These are phyloP conservation scores for Xestia c-nigrum DNA, from an alignment of 2,888 invertebrate genomes.

Conservation along the genomic window DNA sequence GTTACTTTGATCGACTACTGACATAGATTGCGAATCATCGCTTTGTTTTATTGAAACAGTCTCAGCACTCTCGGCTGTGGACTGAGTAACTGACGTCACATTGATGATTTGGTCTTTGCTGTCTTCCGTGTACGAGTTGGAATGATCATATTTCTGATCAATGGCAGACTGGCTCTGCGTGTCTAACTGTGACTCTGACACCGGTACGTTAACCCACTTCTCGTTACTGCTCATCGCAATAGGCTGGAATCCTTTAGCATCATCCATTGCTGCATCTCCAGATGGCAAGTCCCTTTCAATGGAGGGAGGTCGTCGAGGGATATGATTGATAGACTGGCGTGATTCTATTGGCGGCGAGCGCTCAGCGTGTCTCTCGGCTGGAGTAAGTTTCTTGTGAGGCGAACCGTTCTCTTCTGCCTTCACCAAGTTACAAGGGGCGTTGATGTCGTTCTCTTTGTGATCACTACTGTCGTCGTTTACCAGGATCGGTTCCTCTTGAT, in stretches of 20 bases:
- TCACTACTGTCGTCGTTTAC: slow-evolving; percentile 66
- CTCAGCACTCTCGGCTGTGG: slow-evolving; percentile 83
- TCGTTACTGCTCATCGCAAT: slow-evolving; percentile 77
- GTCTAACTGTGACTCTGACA: slow-evolving; percentile 72
- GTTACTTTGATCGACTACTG: slow-evolving; percentile 83
- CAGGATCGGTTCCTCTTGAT: slow-evolving; percentile 79
- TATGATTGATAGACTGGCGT: slow-evolving; percentile 70
- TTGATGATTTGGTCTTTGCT: slow-evolving; percentile 76
- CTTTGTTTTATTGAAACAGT: slow-evolving; percentile 88
- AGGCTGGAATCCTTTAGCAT: slow-evolving; percentile 73
- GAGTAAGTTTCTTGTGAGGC: slow-evolving; percentile 64
- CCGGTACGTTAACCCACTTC: slow-evolving; percentile 77
- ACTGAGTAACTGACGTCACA: slow-evolving; percentile 75
- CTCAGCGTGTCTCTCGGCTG: slow-evolving; percentile 67
- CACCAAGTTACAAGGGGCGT: slow-evolving; percentile 66
- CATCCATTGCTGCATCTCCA: slow-evolving; percentile 63
- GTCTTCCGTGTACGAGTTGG: slow-evolving; percentile 78
- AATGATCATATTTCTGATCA: slow-evolving; percentile 77
- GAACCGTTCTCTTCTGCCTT: slow-evolving; percentile 74
- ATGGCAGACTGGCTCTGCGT: slow-evolving; percentile 69
- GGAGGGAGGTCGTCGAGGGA: slow-evolving; percentile 59
- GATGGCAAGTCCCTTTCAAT: slow-evolving; percentile 65
- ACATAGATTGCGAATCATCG: slow-evolving; percentile 89
- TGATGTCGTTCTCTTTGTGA: slow-evolving; percentile 74
- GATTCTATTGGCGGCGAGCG: slow-evolving; percentile 67